These are phyloP conservation scores for Palythoa caribaeorum DNA, from an alignment of 92 coral and sea anemone species.

Conservation along the genomic window DNA sequence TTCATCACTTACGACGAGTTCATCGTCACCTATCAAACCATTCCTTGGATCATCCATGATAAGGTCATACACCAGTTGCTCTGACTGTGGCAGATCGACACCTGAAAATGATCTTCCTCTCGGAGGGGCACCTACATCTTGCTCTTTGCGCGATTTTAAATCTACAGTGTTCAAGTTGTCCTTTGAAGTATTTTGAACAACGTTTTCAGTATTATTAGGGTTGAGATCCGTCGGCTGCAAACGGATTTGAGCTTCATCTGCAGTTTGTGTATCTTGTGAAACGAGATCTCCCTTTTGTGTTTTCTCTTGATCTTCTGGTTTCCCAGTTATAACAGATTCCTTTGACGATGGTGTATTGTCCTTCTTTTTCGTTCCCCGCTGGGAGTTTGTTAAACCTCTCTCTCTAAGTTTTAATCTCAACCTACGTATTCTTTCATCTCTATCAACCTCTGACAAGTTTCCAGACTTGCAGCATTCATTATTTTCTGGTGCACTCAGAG, in stretches of 20 bases:
- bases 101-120: background rate
- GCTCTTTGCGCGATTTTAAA: background rate
- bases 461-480: background rate
- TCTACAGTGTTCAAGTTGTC: background rate
- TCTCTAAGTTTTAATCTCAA: conserved; percentile 35
- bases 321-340: background rate
- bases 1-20: conserved; percentile 14
- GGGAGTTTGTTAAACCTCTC: conserved; percentile 38
- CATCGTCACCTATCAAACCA: conserved; percentile 10
- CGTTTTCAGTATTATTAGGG: background rate
- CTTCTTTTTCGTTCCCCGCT: background rate
- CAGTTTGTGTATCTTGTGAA: background rate
- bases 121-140: background rate
- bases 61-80: conserved; percentile 37
- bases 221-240: background rate
- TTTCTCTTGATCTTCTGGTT: background rate
- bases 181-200: background rate
- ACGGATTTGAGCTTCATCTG: background rate
- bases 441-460: conserved; percentile 15
- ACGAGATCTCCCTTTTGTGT: background rate
- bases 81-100: conserved; percentile 10
- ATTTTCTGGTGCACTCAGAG: conserved; percentile 30
- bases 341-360: background rate
- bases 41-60: conserved; percentile 27
- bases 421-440: conserved; percentile 34